A percentile compares a stretch with the other conserved stretches of the same genome.
These are phyloP conservation scores for Colostygia pectinataria DNA, from an alignment of 2,888 invertebrate species.

Conservation along the genomic window DNA sequence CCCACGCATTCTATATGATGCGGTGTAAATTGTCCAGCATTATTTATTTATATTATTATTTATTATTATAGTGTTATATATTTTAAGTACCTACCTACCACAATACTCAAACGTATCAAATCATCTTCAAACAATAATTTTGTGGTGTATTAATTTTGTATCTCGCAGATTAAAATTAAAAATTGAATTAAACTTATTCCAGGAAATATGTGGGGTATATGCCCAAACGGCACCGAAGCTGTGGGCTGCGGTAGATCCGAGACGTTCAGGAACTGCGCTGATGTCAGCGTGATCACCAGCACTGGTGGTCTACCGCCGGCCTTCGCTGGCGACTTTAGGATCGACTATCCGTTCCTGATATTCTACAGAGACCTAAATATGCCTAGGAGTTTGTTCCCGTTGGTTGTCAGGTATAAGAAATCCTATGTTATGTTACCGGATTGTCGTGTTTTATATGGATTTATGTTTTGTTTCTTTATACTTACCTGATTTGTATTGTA, in stretches of 20 bases:
- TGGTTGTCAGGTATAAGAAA: conserved; percentile 86
- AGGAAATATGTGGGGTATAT: conserved; percentile 96
- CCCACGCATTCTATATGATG: too few relatives aligned
- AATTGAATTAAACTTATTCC: too few relatives aligned
- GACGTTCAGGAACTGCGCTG: conserved; percentile 95
- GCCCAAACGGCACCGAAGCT: conserved; percentile 92
- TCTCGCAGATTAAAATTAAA: too few relatives aligned
- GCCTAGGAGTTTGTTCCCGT: conserved; percentile 86
- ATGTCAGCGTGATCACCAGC: conserved; percentile 91
- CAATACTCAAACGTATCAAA: too few relatives aligned
- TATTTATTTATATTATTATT: too few relatives aligned
- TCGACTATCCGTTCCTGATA: conserved; percentile 88
- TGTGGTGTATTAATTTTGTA: too few relatives aligned
- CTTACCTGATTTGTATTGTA: not conserved
- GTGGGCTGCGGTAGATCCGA: conserved; percentile 95
- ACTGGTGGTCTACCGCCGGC: conserved; percentile 89
- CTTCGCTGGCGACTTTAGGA: conserved; percentile 83
- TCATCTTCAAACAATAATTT: too few relatives aligned
- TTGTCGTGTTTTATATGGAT: conserved; percentile 20
- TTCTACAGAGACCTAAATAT: conserved; percentile 89
- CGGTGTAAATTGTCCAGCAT: too few relatives aligned
- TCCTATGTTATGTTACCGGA: conserved; percentile 12
- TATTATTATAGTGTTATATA: too few relatives aligned
- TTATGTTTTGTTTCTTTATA: conserved; percentile 2
- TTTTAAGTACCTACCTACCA: too few relatives aligned